Evolutionary conservation across 2,797 vertebrate species (phyloP).

Genomic region (Sebastes glaucus): DNA sequence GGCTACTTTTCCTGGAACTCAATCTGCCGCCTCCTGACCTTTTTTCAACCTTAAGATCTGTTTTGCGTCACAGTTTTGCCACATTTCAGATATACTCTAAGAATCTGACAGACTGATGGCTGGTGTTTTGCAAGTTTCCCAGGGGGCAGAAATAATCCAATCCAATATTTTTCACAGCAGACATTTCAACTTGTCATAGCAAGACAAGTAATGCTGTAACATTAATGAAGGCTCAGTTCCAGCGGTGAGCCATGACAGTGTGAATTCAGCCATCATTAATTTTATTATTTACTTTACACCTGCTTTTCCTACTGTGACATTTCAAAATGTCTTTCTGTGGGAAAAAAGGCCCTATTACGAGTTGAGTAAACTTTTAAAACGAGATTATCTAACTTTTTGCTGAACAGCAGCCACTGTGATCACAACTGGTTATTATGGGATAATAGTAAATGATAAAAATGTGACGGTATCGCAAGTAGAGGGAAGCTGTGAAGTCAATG

Average conservation of each 20-base stretch:
- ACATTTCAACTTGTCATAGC: not conserved
- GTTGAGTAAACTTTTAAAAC: not conserved
- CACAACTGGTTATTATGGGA: not conserved
- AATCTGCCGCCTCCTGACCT: not conserved
- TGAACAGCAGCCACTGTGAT: not conserved
- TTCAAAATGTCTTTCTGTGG: not conserved
- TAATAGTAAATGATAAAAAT: too few relatives aligned
- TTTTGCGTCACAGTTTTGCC: too few relatives aligned
- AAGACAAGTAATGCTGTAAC: not conserved
- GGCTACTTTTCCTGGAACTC: not conserved
- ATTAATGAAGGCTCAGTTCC: not conserved
- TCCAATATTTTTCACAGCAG: not conserved
- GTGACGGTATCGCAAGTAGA: too few relatives aligned
- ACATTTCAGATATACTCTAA: not conserved
- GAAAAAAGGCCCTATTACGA: not conserved
- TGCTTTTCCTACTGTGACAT: not conserved
- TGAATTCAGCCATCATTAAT: not conserved
- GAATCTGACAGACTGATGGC: not conserved
- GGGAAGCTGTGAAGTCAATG: too few relatives aligned
- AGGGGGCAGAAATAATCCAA: not conserved
- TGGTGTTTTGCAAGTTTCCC: not conserved
- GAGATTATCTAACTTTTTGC: not conserved
- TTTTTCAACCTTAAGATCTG: not conserved
- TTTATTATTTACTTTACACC: not conserved
- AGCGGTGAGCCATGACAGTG: not conserved